Conservation (phyloP, 2,888 invertebrate genomes). For the Thymelicus sylvestris region DNA sequence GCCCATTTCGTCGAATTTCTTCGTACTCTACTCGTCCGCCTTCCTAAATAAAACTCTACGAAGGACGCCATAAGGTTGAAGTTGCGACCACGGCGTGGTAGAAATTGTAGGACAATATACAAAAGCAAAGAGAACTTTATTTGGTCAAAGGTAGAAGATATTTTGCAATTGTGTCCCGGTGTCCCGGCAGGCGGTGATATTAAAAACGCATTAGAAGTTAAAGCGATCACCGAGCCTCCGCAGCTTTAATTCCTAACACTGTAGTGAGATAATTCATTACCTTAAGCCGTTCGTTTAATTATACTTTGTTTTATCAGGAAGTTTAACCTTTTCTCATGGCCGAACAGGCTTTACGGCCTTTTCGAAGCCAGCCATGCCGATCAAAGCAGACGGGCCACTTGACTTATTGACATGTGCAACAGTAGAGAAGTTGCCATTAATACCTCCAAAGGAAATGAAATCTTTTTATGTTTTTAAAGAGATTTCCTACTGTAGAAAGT, state of each 20-base stretch:
- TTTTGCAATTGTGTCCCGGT: background rate
- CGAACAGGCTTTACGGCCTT: no score
- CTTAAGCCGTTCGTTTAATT: background rate
- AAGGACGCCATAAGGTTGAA: background rate
- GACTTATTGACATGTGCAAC: no score
- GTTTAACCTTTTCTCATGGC: no score
- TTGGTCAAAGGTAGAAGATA: background rate
- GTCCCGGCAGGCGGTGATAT: slow-evolving; percentile 50
- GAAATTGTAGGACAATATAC: background rate
- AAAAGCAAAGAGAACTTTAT: slow-evolving; percentile 11
- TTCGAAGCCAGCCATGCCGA: no score
- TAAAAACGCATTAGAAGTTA: slow-evolving; percentile 63
- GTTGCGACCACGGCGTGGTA: background rate
- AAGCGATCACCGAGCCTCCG: background rate
- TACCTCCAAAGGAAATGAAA: no score
- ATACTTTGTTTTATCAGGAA: no score
- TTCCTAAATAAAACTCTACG: slow-evolving; percentile 3
- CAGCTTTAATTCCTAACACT: background rate
- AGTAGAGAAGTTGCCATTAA: no score
- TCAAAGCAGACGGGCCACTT: no score
- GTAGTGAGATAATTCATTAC: background rate
- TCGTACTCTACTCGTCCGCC: background rate
- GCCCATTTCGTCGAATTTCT: slow-evolving; percentile 41
- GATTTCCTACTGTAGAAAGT: no score
- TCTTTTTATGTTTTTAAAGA: no score